phyloP scores from a whole-genome alignment of 2,797 vertebrate species.

The Eulemur albifrons region DNA sequence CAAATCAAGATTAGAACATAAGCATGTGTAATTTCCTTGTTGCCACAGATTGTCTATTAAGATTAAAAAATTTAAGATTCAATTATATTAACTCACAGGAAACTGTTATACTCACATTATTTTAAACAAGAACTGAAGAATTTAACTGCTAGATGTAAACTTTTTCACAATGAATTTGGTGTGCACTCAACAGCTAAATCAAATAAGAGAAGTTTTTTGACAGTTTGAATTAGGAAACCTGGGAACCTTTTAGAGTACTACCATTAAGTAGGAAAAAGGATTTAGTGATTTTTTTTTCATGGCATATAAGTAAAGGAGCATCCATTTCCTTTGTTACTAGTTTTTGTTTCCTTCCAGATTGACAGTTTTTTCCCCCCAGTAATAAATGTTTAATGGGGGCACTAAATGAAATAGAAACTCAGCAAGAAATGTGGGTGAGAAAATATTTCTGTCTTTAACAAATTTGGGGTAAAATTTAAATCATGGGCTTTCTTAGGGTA shows the following conservation, averaged over 20 bases:
- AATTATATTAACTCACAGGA: background rate
- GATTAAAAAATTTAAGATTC: background rate
- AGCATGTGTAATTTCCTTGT: background rate
- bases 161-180: background rate
- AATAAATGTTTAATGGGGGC: background rate
- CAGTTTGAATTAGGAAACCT: background rate
- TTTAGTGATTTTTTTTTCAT: background rate
- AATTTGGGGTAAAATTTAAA: conserved; percentile 49
- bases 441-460: conserved; percentile 52
- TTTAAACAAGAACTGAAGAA: background rate
- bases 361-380: background rate
- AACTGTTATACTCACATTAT: background rate
- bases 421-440: conserved; percentile 43
- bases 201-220: background rate
- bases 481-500: background rate
- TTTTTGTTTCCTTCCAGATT: background rate
- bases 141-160: background rate
- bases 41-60: background rate
- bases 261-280: background rate
- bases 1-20: background rate
- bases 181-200: background rate
- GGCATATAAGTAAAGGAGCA: background rate
- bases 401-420: conserved; percentile 27
- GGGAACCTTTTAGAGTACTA: background rate
- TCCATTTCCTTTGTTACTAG: background rate